Evolutionary conservation across 2,888 invertebrate species (phyloP), one percentile per base, ranked within the genome.

Genomic region (Belgica antarctica): DNA sequence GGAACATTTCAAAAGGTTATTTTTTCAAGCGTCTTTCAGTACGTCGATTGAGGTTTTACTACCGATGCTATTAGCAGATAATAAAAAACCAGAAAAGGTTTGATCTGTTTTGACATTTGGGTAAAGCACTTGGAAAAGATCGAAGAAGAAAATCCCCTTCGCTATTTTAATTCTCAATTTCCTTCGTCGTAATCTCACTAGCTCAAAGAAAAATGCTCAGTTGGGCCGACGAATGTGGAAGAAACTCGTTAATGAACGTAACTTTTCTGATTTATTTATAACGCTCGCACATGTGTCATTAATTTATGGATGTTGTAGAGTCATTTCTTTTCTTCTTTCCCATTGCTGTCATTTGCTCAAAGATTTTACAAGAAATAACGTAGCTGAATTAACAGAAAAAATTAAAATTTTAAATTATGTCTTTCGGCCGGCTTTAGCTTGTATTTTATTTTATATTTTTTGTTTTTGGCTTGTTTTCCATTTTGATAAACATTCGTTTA

Each of bases 221-320:
- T 10, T n/a, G 41, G n/a, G 41, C n/a, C 22, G 25, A 5, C 17
- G 15, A 47, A 47, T 5, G 5, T 24, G 19, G 15, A 63, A 41
- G 41, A 41, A 41, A 41, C 12, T n/a, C 65, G 47, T 17, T 66
- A 66, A 66, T 66, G 65, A 66, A 66, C 28, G 65, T 15, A 8
- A 34, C 19, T 31, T 63, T 66, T 66, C 52, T 66, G 66, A 66
- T 66, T 66, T 66, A 66, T 66, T 66, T 66, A 66, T 66, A 66
- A 66, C 66, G 52, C 52, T 66, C 66, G n/a, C n/a, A 66, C 66
- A 66, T 66, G 66, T 66, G 66, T 66, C 66, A 66, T 66, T 66
- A 66, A 66, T 66, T 66, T 66, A 66, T 66, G 66, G 47, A 19
- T 15, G 22, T 52, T 52, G 7, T 52, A 52, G 22, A 22, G 19